A percentile compares a stretch with the other conserved stretches of the same genome.
phyloP scores from a whole-genome alignment of 2,888 invertebrate genomes.

The Eulithis testata region DNA sequence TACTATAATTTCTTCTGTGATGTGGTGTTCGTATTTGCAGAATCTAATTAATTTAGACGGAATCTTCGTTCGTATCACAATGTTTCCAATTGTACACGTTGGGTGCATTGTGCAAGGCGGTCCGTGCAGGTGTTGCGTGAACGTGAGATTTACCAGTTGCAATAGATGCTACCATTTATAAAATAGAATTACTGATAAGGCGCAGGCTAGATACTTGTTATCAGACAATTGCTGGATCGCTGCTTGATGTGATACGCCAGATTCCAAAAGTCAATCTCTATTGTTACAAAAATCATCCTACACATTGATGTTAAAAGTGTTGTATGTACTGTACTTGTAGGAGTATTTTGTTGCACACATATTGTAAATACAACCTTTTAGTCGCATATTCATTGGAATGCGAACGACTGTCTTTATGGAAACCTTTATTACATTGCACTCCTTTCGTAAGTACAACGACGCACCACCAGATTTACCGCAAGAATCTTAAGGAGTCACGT shows the following conservation, averaged over 20 bases:
- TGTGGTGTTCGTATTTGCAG: conserved; percentile 45
- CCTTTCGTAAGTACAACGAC: conserved; percentile 20
- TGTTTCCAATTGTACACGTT: conserved; percentile 32
- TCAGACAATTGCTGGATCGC: not conserved
- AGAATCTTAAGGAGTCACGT: conserved; percentile 32
- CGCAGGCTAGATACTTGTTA: not conserved
- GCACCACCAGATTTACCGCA: conserved; percentile 12
- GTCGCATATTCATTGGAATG: not conserved
- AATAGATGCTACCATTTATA: conserved; percentile 11
- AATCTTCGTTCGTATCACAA: conserved; percentile 42
- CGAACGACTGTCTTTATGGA: not conserved
- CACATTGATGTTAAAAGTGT: not conserved
- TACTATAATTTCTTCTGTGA: conserved; percentile 43
- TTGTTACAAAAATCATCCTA: not conserved
- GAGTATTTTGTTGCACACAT: too few species aligned
- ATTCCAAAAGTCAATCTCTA: not conserved
- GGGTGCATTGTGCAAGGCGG: conserved; percentile 36
- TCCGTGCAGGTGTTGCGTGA: conserved; percentile 36
- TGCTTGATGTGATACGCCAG: not conserved
- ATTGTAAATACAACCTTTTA: not conserved
- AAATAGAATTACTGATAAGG: not conserved
- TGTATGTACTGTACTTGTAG: not conserved
- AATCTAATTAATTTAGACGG: conserved; percentile 57
- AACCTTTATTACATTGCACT: conserved; percentile 5
- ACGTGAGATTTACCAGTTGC: conserved; percentile 32